phyloP scores from a whole-genome alignment of 1,140 invertebrate genomes.

The Zophobas morio region DNA sequence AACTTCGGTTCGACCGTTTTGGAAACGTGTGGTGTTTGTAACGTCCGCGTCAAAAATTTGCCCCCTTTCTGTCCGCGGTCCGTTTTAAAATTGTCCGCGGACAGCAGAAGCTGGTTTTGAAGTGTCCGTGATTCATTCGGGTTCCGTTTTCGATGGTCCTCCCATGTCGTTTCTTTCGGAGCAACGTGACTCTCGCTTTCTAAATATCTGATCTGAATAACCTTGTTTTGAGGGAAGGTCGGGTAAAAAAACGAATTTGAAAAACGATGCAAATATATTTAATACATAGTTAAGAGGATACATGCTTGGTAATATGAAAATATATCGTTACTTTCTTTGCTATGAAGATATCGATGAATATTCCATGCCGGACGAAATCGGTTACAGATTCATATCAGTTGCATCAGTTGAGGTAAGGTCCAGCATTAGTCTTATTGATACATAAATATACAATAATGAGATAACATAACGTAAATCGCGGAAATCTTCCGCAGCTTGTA shows the following conservation, averaged over 20 bases:
- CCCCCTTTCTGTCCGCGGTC: too few species aligned
- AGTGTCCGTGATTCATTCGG: too few species aligned
- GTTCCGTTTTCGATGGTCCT: too few species aligned
- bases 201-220: too few species aligned
- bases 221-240: too few species aligned
- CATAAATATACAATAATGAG: constrained; percentile 63
- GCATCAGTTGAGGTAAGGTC: constrained; percentile 54
- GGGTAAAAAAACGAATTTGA: constrained; percentile 37
- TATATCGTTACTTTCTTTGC: constrained; percentile 66
- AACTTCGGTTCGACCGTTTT: too few species aligned
- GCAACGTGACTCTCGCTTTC: too few species aligned
- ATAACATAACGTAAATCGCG: constrained; percentile 60
- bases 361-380: constrained; percentile 53
- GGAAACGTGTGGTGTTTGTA: too few species aligned
- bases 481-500: constrained; percentile 55
- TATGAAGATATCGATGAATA: constrained; percentile 54
- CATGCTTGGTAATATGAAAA: constrained; percentile 68
- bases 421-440: constrained; percentile 56
- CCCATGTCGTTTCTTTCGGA: too few species aligned
- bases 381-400: constrained; percentile 53
- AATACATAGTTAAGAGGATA: constrained; percentile 67
- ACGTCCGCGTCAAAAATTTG: too few species aligned
- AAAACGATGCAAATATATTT: constrained; percentile 68
- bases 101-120: too few species aligned
- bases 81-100: too few species aligned